Evolutionary conservation across 1,140 invertebrate species (phyloP).

Genomic region (Zaprionus nigranus): DNA sequence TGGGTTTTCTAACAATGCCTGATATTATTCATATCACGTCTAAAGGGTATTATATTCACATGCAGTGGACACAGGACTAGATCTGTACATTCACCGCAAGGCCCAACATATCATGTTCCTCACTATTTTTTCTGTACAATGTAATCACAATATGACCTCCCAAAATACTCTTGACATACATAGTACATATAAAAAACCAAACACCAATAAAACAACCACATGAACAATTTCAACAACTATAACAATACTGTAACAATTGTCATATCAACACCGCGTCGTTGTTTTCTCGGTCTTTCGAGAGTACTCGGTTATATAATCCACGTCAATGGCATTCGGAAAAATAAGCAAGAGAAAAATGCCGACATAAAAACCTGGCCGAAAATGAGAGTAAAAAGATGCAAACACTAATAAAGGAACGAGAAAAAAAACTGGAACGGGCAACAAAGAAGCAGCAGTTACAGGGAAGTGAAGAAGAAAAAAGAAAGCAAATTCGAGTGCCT

Average conservation of each 20-base stretch:
- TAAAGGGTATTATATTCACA: not conserved
- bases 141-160: conserved; percentile 36
- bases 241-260: conserved; percentile 12
- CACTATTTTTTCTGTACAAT: conserved; percentile 8
- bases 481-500: conserved; percentile 16
- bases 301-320: conserved; percentile 40
- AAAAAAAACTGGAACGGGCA: not conserved
- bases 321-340: conserved; percentile 47
- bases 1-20: too few species aligned
- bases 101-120: conserved; percentile 19
- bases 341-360: conserved; percentile 39
- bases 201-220: conserved; percentile 34
- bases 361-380: conserved; percentile 26
- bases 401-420: conserved; percentile 41
- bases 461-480: conserved; percentile 14
- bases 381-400: conserved; percentile 38
- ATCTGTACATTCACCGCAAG: not conserved
- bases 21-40: too few species aligned
- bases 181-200: conserved; percentile 17
- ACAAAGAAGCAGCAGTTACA: conserved; percentile 10
- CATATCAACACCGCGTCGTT: conserved; percentile 8
- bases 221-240: not conserved
- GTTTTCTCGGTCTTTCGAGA: conserved; percentile 24
- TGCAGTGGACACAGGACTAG: not conserved
- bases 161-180: conserved; percentile 35